These are phyloP conservation scores for Phataginus tricuspis DNA, from an alignment of 2,797 vertebrate species.

Conservation along the genomic window DNA sequence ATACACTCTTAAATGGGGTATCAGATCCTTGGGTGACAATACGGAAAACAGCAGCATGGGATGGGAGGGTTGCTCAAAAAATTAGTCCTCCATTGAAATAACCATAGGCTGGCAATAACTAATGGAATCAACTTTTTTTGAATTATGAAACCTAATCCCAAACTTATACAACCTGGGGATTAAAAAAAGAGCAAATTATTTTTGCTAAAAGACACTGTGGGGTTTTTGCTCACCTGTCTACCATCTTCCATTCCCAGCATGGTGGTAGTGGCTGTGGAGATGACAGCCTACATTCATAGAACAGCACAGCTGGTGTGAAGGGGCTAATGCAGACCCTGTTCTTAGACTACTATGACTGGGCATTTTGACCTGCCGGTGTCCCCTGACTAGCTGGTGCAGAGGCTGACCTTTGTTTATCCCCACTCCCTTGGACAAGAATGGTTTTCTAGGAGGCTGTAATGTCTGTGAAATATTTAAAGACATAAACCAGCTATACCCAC, in stretches of 20 bases:
- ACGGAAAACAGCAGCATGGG: not conserved
- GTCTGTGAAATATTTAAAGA: not conserved
- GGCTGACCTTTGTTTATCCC: no score
- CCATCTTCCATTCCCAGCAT: not conserved
- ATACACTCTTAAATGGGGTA: not conserved
- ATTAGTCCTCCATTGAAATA: not conserved
- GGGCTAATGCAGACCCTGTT: not conserved
- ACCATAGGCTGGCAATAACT: not conserved
- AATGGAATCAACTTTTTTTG: fast-evolving
- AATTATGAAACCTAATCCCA: not conserved
- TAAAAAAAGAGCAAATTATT: not conserved
- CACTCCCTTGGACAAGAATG: no score
- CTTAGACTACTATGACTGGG: not conserved
- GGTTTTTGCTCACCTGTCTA: not conserved
- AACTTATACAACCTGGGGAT: not conserved
- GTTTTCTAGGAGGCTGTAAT: not conserved
- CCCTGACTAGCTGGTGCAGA: not conserved
- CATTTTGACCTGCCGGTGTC: not conserved
- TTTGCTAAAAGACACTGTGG: not conserved
- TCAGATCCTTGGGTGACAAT: not conserved
- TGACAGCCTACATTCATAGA: no score
- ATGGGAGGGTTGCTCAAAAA: not conserved
- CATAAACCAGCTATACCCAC: not conserved
- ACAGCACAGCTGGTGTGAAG: not conserved
- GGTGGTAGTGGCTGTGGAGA: not conserved